Conservation (phyloP, 2,797 vertebrate species). For the Lates japonicus region DNA sequence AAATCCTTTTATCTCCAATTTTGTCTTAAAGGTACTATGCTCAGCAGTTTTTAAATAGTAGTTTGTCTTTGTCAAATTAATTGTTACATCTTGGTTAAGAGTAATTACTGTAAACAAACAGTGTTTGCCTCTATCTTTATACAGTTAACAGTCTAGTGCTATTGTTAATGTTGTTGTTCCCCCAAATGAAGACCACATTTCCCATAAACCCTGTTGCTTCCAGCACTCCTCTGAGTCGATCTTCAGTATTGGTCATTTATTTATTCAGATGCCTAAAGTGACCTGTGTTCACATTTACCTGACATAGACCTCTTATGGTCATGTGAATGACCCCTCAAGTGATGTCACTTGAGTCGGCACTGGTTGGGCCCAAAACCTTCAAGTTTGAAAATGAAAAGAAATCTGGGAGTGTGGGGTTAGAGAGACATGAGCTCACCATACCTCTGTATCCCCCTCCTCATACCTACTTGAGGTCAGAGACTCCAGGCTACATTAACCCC, state of each 20-base stretch:
- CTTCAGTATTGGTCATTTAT: not conserved
- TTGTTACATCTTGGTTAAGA: constrained; percentile 13
- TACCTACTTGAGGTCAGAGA: too few species aligned
- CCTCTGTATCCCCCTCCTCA: too few species aligned
- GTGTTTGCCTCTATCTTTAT: not conserved
- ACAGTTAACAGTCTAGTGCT: not conserved
- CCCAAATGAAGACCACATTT: not conserved
- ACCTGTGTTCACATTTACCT: not conserved
- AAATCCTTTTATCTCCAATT: constrained; percentile 29
- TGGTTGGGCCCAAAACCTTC: too few species aligned
- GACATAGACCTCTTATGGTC: not conserved
- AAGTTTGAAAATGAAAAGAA: too few species aligned
- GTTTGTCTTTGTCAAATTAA: constrained; percentile 27
- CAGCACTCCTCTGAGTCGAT: not conserved
- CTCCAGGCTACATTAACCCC: too few species aligned
- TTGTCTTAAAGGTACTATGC: constrained; percentile 9
- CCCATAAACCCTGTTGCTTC: not conserved
- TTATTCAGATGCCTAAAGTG: not conserved
- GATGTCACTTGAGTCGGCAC: too few species aligned
- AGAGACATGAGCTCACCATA: too few species aligned
- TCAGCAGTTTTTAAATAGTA: constrained; percentile 34
- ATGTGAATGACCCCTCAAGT: too few species aligned
- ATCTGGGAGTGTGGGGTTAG: too few species aligned
- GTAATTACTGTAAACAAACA: constrained; percentile 24
- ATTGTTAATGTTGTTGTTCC: not conserved